Conservation (phyloP, 2,888 invertebrate species). For the Glyphotaelius pellucidus region DNA sequence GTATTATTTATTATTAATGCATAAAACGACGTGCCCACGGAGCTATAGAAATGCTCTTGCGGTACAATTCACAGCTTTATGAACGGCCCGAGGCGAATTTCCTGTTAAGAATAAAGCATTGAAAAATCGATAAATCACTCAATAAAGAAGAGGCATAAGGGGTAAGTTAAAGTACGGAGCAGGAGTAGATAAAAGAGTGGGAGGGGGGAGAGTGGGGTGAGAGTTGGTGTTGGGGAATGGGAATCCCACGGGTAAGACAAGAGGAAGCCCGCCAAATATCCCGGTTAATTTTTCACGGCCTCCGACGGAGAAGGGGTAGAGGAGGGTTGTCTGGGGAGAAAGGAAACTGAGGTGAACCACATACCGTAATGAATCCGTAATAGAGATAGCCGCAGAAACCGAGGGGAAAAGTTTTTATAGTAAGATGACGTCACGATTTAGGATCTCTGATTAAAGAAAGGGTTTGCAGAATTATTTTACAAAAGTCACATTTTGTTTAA, state of each 20-base stretch:
- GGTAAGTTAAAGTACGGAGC: background rate
- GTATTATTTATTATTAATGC: conserved; percentile 33
- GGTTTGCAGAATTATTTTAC: background rate
- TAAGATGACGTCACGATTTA: background rate
- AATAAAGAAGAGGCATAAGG: conserved; percentile 17
- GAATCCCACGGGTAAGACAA: conserved; percentile 30
- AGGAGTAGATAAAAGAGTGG: background rate
- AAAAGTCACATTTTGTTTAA: background rate
- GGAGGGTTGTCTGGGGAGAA: background rate
- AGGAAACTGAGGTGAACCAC: conserved; percentile 23
- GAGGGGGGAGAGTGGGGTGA: background rate
- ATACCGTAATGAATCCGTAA: conserved; percentile 41
- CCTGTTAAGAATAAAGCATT: conserved; percentile 42
- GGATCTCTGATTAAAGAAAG: background rate
- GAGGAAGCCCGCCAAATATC: conserved; percentile 19
- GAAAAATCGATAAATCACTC: conserved; percentile 43
- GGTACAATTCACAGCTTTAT: background rate
- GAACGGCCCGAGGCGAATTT: background rate
- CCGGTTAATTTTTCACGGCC: conserved; percentile 40
- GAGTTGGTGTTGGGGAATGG: background rate
- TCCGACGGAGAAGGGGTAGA: background rate
- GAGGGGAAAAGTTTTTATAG: conserved; percentile 1
- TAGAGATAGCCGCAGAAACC: conserved; percentile 18
- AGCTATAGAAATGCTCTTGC: background rate
- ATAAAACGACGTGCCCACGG: background rate